Conservation (phyloP, 2,888 invertebrate genomes). For the Syrista parreyssii region DNA sequence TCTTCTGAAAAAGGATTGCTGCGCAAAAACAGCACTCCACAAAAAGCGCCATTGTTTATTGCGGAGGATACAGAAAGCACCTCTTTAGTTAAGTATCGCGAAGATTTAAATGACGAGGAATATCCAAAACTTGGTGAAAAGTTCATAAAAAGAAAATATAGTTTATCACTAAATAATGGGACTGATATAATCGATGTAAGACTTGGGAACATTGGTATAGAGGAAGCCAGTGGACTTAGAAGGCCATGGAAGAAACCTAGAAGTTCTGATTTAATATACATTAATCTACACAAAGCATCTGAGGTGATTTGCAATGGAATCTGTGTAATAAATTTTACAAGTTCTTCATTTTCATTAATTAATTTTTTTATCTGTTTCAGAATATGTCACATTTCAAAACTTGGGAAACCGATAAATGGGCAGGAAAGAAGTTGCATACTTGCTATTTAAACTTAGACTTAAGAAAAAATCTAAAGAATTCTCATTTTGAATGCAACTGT, state of each 20-base stretch:
- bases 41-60: not conserved
- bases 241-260: constrained; percentile 18
- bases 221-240: not conserved
- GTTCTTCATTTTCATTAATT: not conserved
- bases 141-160: constrained; percentile 19
- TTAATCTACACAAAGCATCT: constrained; percentile 36
- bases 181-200: not conserved
- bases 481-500: not conserved
- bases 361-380: not conserved
- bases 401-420: not conserved
- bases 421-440: not conserved
- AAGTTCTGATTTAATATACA: constrained; percentile 28
- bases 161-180: not conserved
- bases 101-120: constrained; percentile 21
- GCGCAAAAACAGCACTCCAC: not conserved
- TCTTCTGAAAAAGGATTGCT: not conserved
- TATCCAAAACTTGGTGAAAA: constrained; percentile 31
- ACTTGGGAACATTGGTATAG: not conserved
- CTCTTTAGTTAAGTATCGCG: not conserved
- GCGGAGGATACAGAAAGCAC: not conserved
- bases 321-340: not conserved
- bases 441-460: not conserved
- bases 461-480: not conserved
- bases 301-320: constrained; percentile 26
- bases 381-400: not conserved